Conservation (phyloP, 2,888 invertebrate genomes). For the Thymelicus sylvestris region DNA sequence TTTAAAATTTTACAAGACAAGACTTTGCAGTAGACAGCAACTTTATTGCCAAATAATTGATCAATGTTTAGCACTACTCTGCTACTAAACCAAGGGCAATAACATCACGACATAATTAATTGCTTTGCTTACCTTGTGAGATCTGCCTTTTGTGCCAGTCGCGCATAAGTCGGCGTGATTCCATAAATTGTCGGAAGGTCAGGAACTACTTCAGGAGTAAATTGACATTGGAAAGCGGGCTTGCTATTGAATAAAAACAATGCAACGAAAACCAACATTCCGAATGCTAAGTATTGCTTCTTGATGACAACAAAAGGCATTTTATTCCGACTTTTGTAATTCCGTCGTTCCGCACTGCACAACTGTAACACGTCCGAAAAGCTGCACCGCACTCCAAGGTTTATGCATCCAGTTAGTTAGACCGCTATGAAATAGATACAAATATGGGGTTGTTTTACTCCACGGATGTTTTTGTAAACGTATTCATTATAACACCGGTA, state of each 20-base stretch:
- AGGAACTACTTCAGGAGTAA: conserved; percentile 63
- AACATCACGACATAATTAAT: conserved; percentile 57
- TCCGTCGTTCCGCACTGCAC: conserved; percentile 30
- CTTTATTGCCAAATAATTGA: conserved; percentile 47
- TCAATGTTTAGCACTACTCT: conserved; percentile 33
- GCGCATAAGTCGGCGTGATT: conserved; percentile 95
- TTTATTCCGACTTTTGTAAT: conserved; percentile 54
- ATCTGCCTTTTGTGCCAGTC: conserved; percentile 97
- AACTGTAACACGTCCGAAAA: conserved; percentile 34
- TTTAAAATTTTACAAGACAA: neutral
- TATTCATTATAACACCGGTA: conserved; percentile 26
- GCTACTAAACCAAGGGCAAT: conserved; percentile 65
- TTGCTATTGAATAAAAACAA: conserved; percentile 76
- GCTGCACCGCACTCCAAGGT: conserved; percentile 21
- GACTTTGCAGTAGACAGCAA: neutral
- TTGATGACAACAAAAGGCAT: conserved; percentile 79
- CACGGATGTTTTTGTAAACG: conserved; percentile 24
- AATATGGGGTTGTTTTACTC: conserved; percentile 2
- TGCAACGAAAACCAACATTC: conserved; percentile 74
- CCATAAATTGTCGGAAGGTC: conserved; percentile 91
- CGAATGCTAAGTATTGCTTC: conserved; percentile 78
- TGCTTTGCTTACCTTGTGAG: conserved; percentile 88
- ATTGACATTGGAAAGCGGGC: conserved; percentile 77
- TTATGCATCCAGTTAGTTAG: neutral
- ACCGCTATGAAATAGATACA: neutral